Base-by-base conservation (phyloP, 1,140 invertebrate genomes). In the Cotesia glomerata region DNA sequence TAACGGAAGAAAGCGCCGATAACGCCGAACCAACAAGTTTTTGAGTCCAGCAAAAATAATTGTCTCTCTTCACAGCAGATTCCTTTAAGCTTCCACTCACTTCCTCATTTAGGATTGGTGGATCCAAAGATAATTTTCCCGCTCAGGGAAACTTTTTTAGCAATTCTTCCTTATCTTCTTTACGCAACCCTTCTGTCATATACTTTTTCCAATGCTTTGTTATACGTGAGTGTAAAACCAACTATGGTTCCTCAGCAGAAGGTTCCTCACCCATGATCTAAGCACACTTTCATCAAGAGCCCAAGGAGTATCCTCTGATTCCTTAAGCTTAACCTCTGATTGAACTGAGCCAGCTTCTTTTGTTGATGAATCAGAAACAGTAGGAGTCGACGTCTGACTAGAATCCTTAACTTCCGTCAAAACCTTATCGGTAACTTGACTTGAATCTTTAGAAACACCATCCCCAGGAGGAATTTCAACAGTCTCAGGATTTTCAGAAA, bases 101-200 rank as follows among this genome's bases (percentile, higher is more conserved):
- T 26, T 76, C 67, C 0, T 14, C 11, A 54, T 74, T 74, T 0
- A 72, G 18, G 16, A 54, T 39, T 13, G 70, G 67, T 2, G 74
- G 26, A 13, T 49, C 70, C 13, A 71, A 68, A n/a, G 69, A 45
- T 1, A 74, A 61, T 51, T 74, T 71, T 49, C 72, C 61, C 5
- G 69, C 63, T 18, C 69, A 9, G 0, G 52, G 71, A 52, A 75
- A 75, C 58, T 77, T 75, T 13, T 77, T 77, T 35, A 69, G n/a
- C 5, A 73, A 36, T 1, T 32, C 4, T 1, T 75, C 67, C n/a
- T 52, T 69, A 16, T 58, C 49, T 36, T 76, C 72, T 34, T 74
- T 73, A 1, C 72, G 51, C n/a, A 75, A 35, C 4, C 73, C 73
- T 34, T n/a, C 16, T 35, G 49, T 5, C 45, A 75, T 70, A 67